Evolutionary conservation across 1,140 invertebrate genomes (phyloP).

Genomic region (Trichomalopsis sarcophagae): DNA sequence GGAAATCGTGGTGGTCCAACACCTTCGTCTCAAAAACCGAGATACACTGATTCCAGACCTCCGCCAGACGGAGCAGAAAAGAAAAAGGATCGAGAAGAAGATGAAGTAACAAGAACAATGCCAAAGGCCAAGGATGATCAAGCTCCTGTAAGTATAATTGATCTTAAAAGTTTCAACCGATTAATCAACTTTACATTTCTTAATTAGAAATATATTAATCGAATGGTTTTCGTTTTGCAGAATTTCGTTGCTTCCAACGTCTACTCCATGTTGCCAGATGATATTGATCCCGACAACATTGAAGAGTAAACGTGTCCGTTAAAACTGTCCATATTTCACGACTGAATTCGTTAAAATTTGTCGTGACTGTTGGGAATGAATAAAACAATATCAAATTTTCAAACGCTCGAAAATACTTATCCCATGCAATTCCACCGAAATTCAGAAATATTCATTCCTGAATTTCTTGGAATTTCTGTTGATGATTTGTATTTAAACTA

Average conservation of each 20-base stretch:
- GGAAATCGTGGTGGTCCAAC: slow-evolving; percentile 50
- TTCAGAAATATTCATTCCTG: slow-evolving; percentile 39
- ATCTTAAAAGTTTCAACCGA: neutral
- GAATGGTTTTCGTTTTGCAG: slow-evolving; percentile 69
- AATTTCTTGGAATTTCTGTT: slow-evolving; percentile 65
- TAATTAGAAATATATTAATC: neutral
- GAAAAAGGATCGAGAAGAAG: slow-evolving; percentile 67
- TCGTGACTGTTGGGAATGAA: slow-evolving; percentile 45
- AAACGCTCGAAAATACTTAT: slow-evolving; percentile 64
- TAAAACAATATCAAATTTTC: slow-evolving; percentile 49
- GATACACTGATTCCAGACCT: slow-evolving; percentile 54
- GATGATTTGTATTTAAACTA: slow-evolving; percentile 72
- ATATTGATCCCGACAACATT: slow-evolving; percentile 70
- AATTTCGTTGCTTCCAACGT: slow-evolving; percentile 80
- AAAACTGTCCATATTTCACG: slow-evolving; percentile 48
- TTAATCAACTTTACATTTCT: neutral
- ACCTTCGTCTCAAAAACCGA: slow-evolving; percentile 45
- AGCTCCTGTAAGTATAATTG: slow-evolving; percentile 75
- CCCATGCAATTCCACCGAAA: slow-evolving; percentile 49
- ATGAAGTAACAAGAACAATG: slow-evolving; percentile 71
- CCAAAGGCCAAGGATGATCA: slow-evolving; percentile 79
- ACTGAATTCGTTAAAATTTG: slow-evolving; percentile 46
- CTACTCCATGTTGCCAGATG: slow-evolving; percentile 73
- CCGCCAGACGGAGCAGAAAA: slow-evolving; percentile 55
- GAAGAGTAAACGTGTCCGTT: slow-evolving; percentile 66